Evolutionary conservation across 2,797 vertebrate genomes (phyloP).

Genomic region (Falco novaeseelandiae): DNA sequence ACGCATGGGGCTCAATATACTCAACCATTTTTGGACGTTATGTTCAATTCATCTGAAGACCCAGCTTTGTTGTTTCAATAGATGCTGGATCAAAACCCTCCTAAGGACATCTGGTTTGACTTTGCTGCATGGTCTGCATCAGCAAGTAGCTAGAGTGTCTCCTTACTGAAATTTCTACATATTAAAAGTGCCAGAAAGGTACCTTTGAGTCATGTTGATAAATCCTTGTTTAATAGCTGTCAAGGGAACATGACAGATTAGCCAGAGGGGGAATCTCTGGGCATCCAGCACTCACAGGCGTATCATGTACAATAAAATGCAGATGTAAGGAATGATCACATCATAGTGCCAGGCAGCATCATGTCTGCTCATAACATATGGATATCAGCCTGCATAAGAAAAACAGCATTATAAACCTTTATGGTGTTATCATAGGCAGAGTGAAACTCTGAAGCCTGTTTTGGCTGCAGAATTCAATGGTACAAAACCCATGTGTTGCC

Average conservation of each 20-base stretch:
- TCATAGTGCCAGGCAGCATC: slow-evolving; percentile 11
- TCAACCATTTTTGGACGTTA: fast-evolving
- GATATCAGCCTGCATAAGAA: background rate
- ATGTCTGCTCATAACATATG: background rate
- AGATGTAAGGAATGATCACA: slow-evolving; percentile 32
- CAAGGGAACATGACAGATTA: slow-evolving; percentile 47
- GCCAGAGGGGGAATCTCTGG: slow-evolving; percentile 33
- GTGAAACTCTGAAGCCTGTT: background rate
- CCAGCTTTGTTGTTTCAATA: background rate
- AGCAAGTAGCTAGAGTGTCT: slow-evolving; percentile 14
- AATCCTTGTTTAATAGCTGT: slow-evolving; percentile 47
- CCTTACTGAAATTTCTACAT: background rate
- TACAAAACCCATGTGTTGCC: fast-evolving
- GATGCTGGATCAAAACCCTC: background rate
- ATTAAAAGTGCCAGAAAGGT: slow-evolving; percentile 43
- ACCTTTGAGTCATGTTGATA: slow-evolving; percentile 61
- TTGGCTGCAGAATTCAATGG: background rate
- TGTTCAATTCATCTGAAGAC: background rate
- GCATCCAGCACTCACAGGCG: background rate
- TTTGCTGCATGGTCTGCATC: slow-evolving; percentile 31
- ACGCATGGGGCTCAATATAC: fast-evolving
- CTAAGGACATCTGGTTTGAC: background rate
- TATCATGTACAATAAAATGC: background rate
- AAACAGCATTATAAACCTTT: background rate
- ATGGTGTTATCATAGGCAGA: background rate